Conservation (phyloP, 2,113 vertebrate species). For the Hippocampus abdominalis region DNA sequence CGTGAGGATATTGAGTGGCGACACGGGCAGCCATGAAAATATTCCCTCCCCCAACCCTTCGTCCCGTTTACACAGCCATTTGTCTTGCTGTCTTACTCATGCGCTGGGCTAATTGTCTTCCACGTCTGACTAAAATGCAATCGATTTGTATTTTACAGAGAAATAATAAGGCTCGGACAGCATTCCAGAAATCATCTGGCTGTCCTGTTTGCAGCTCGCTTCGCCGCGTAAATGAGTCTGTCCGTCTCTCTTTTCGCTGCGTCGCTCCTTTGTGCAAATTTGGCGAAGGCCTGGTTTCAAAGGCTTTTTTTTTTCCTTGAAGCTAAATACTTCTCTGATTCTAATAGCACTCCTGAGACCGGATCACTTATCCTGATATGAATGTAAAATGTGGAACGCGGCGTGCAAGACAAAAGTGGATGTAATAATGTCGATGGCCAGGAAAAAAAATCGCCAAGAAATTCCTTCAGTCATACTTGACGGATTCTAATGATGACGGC, state of each 20-base stretch:
- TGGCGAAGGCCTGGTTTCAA: conserved; percentile 55
- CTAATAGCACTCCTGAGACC: conserved; percentile 63
- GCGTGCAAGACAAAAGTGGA: neutral
- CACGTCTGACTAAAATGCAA: neutral
- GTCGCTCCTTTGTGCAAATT: conserved; percentile 45
- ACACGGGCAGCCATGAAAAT: conserved; percentile 69
- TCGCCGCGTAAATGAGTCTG: conserved; percentile 44
- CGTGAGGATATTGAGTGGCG: conserved; percentile 68
- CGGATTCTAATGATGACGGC: neutral
- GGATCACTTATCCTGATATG: conserved; percentile 55
- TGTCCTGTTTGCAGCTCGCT: conserved; percentile 7
- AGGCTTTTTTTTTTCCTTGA: conserved; percentile 65
- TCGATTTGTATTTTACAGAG: conserved; percentile 26
- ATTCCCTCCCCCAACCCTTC: conserved; percentile 32
- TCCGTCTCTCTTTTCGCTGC: conserved; percentile 34
- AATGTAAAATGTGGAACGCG: conserved; percentile 45
- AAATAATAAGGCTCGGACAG: conserved; percentile 12
- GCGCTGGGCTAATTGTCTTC: conserved; percentile 45
- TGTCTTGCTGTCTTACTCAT: conserved; percentile 38
- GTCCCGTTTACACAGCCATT: conserved; percentile 46
- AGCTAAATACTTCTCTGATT: conserved; percentile 66
- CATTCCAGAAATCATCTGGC: conserved; percentile 8
- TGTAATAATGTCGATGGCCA: neutral
- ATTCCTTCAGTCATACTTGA: neutral
- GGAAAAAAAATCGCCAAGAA: neutral